Conservation (phyloP, 2,888 invertebrate genomes). For the Rhagonycha lutea region DNA sequence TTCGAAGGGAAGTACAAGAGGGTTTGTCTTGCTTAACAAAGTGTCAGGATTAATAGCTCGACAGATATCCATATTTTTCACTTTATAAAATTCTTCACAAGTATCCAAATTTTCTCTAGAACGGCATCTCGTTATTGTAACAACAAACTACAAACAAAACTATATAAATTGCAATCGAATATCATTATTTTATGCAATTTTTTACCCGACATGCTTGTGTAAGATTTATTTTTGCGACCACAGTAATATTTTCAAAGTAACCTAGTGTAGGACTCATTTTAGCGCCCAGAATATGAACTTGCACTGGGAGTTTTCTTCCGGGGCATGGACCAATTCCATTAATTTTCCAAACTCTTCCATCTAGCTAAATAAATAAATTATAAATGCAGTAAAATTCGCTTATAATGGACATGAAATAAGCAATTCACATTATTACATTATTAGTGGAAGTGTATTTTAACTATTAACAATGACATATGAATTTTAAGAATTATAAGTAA, state of each 20-base stretch:
- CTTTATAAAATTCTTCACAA: neutral
- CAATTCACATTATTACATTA: no score
- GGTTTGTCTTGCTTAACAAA: neutral
- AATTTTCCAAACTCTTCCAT: neutral
- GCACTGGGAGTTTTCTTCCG: neutral
- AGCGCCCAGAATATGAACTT: neutral
- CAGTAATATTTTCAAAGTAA: neutral
- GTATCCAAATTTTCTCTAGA: neutral
- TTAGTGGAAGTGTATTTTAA: no score
- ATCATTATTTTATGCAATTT: neutral
- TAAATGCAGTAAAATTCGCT: no score
- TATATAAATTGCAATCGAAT: rapidly evolving
- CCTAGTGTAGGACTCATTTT: neutral
- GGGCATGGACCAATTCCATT: neutral
- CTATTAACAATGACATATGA: no score
- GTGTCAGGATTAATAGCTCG: neutral
- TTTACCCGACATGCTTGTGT: neutral
- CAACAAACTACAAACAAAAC: neutral
- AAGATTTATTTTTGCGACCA: neutral
- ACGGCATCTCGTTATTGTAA: neutral
- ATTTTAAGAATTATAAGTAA: no score
- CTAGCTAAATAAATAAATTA: neutral
- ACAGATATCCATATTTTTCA: neutral
- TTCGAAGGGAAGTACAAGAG: neutral
- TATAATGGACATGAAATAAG: no score